A percentile compares a stretch with the other conserved stretches of the same genome.
Evolutionary conservation across 2,888 invertebrate genomes (phyloP).

Genomic region (Pyrochroa serraticornis): DNA sequence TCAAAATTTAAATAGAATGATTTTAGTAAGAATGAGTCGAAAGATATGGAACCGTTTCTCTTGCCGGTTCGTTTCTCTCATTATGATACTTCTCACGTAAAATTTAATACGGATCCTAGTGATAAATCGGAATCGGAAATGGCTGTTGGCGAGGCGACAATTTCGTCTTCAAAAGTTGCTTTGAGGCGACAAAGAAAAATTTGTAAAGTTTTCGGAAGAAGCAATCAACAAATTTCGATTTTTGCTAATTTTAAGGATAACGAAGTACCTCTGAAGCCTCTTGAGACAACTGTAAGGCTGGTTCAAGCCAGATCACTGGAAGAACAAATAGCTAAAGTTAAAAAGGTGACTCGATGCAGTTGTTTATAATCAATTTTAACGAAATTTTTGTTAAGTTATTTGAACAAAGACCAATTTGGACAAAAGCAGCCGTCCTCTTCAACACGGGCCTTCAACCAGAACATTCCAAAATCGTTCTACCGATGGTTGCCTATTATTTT

Average conservation of each 20-base stretch:
- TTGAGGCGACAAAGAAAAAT: slow-evolving; percentile 19
- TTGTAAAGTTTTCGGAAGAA: slow-evolving; percentile 19
- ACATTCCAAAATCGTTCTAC: slow-evolving; percentile 78
- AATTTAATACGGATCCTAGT: slow-evolving; percentile 8
- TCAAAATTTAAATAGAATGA: background rate
- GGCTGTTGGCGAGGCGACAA: background rate
- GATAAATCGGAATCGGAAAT: slow-evolving; percentile 15
- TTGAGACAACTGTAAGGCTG: slow-evolving; percentile 30
- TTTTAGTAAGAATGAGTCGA: slow-evolving; percentile 16
- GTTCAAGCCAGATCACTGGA: slow-evolving; percentile 35
- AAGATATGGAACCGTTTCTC: slow-evolving; percentile 24
- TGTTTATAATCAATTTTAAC: slow-evolving; percentile 39
- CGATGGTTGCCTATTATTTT: slow-evolving; percentile 85
- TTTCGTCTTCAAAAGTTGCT: background rate
- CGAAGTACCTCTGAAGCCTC: slow-evolving; percentile 39
- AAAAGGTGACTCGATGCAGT: slow-evolving; percentile 35
- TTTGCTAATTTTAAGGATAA: slow-evolving; percentile 65
- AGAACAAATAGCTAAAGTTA: slow-evolving; percentile 53
- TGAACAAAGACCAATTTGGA: slow-evolving; percentile 89
- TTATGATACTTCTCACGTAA: slow-evolving; percentile 15
- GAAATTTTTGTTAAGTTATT: slow-evolving; percentile 66
- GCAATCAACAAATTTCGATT: slow-evolving; percentile 56
- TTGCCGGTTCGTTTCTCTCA: slow-evolving; percentile 21
- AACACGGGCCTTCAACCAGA: slow-evolving; percentile 66
- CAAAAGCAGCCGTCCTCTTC: slow-evolving; percentile 74